Evolutionary conservation across 2,888 invertebrate species (phyloP), one percentile per base, ranked within the genome.

Genomic region (Pecten maximus): DNA sequence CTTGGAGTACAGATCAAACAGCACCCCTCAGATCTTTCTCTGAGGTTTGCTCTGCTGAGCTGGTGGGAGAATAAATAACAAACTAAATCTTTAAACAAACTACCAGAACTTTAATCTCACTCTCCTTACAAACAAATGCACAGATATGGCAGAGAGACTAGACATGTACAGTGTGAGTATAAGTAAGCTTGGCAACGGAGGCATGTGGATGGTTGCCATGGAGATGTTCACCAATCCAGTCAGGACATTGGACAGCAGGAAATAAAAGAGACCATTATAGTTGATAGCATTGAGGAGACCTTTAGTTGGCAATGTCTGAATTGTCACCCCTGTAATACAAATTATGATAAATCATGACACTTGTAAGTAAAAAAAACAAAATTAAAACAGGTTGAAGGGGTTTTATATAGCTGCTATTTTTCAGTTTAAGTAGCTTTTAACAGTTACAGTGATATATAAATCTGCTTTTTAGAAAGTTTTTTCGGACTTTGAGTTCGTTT

Each of bases 211-310:
- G 4, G 99, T 98, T 92, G 97, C 97, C 23, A 98, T 97, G 19
- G 97, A 97, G 95, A 98, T 97, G 97, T 99, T 99, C 8, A 99
- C 97, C 3, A 98, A 95, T 16, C 99, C 99, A 0, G 99, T 99
- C 28, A 98, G 96, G 48, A 99, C 93, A 97, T 99, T 99, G 0
- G 98, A 98, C 23, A 98, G 93, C 89, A 99, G 97, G 96, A 99
- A 99, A 96, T 98, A 98, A n/a, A 97, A 96, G 48, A 99, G 97
- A 0, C 98, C 98, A 97, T 98, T 98, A 92, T 97, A 98, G 97
- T 98, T 98, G 44, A 99, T 97, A 35, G 98, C 98, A 93, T 98
- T 97, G 89, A 98, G 97, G 92, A 98, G 92, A 90, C 94, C 93
- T 40, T 90, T 74, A 16, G 74, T 74, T 74, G 74, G 74, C 28